Conservation (phyloP, 2,113 vertebrate species). For the Podiceps cristatus region DNA sequence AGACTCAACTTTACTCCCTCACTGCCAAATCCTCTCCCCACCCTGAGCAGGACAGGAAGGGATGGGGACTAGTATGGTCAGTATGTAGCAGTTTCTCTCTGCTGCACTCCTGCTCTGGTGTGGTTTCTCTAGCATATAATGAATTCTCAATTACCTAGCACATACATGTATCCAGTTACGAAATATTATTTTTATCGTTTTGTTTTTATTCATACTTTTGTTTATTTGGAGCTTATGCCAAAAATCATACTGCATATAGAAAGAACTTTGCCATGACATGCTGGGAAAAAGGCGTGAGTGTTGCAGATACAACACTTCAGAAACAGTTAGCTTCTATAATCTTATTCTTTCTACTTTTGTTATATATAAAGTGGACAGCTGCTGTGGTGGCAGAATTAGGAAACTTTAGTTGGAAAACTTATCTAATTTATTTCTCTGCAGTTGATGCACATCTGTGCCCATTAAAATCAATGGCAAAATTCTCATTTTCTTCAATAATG, state of each 20-base stretch:
- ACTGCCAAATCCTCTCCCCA: neutral
- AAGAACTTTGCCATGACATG: neutral
- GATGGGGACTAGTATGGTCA: neutral
- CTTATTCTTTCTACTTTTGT: neutral
- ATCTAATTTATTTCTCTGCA: neutral
- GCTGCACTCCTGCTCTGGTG: neutral
- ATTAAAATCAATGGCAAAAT: neutral
- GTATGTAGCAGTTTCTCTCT: neutral
- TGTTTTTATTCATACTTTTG: neutral
- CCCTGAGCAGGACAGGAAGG: fast-evolving
- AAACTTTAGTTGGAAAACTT: neutral
- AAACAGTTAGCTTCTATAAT: neutral
- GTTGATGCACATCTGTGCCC: neutral
- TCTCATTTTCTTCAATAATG: neutral
- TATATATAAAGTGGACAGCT: neutral
- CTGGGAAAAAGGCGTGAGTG: neutral
- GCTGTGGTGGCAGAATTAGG: neutral
- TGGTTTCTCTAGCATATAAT: fast-evolving
- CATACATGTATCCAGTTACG: neutral
- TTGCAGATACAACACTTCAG: neutral
- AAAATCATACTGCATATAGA: neutral
- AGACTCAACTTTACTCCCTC: neutral
- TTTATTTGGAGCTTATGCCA: neutral
- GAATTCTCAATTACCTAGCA: neutral
- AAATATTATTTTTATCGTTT: neutral